Base-by-base conservation (phyloP, 2,113 vertebrate genomes). In the Parus major region DNA sequence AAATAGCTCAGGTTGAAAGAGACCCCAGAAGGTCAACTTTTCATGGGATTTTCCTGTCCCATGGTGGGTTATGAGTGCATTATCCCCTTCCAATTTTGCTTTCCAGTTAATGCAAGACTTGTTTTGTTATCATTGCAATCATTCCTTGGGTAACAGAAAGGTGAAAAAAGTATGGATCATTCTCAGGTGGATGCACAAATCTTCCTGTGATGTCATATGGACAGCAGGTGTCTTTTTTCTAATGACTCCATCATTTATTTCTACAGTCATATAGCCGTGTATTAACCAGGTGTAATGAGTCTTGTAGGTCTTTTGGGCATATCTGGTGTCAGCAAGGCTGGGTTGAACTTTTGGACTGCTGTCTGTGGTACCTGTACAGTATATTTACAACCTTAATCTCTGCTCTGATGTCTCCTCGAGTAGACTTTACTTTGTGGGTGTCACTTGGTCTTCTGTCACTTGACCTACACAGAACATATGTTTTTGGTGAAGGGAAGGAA, bases 351-450 rank as follows among this genome's bases (percentile, higher is more conserved):
- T 59, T 14, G 35, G 47, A 86, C 47, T 31, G 57, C 18, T 41
- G 12, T 69, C 69, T 77, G 28, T 79, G 69, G 10, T 65, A 72
- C 36, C 11, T 72, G 49, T 76, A 36, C 21, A 53, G 8, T 46
- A n/a, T 36, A 77, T 31, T 50, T 65, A 24, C 7, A 4, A 39
- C 50, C 29, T 65, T 59, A 56, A 76, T 88, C 24, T 78, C 82
- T 84, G 12, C n/a, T 88, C 17, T 85, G 17, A 33, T 82, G 50
- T 60, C 60, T 89, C 12, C 25, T 25, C 69, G 53, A 75, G 28
- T 63, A 61, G 65, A 92, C 65, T 95, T 96, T 94, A 73, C 79
- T 95, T 93, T 80, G 50, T 93, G 75, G 59, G 75, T 77, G 68
- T 89, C 33, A 20, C 68, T 70, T 61, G 31, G 5, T 79, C 4